Conservation (phyloP, 1,140 invertebrate genomes). For the Limonius californicus region DNA sequence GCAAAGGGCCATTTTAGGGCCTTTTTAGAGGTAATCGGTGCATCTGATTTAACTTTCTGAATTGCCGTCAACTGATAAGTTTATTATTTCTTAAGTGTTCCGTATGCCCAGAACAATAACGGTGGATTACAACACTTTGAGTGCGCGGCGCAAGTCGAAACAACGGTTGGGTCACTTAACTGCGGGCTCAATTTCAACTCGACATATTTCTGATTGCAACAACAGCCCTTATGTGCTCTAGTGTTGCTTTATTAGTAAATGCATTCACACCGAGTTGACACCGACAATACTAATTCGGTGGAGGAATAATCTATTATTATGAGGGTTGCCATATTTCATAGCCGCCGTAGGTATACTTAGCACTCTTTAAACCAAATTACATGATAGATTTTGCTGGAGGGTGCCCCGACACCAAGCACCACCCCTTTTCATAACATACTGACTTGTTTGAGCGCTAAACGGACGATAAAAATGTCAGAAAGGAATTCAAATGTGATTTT, state of each 20-base stretch:
- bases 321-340: conserved; percentile 31
- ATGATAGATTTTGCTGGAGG: conserved; percentile 19
- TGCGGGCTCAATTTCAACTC: conserved; percentile 17
- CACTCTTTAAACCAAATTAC: conserved; percentile 26
- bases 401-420: background rate
- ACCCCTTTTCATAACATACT: background rate
- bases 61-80: background rate
- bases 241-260: conserved; percentile 33
- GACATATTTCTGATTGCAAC: conserved; percentile 18
- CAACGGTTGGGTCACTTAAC: background rate
- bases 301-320: conserved; percentile 29
- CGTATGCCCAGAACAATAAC: background rate
- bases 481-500: too few relatives aligned
- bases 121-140: background rate
- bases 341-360: conserved; percentile 26
- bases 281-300: conserved; percentile 33
- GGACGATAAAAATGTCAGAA: too few relatives aligned
- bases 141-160: background rate
- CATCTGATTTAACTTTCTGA: background rate
- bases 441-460: too few relatives aligned
- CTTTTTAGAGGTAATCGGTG: background rate
- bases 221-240: conserved; percentile 23
- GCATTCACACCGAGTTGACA: conserved; percentile 31
- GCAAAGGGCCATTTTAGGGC: too few relatives aligned
- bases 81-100: too few relatives aligned